Base-by-base conservation (phyloP, 2,888 invertebrate genomes). In the Orthonychiurus folsomi region DNA sequence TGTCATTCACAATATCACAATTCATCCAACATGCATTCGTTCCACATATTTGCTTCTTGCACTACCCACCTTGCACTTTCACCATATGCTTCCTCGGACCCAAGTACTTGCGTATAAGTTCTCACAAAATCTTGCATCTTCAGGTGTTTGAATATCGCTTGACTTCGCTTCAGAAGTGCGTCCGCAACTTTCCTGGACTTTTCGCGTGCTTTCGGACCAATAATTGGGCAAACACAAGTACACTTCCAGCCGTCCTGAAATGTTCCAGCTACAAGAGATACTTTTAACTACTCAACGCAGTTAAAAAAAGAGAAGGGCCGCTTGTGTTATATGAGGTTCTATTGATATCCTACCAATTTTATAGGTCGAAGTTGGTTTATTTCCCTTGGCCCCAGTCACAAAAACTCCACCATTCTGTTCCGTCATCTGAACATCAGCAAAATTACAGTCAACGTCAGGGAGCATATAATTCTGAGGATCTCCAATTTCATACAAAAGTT, bases 401-500 rank as follows among this genome's bases (percentile, higher is more conserved):
- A 68, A 66, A 21, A 80, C 79, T 21, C 73, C 73, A 57, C 74
- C 71, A 21, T 61, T 63, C 5, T 71, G 65, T 50, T 70, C 63
- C 15, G 24, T 37, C 65, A 70, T 73, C 61, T 63, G 74, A 1
- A 80, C 80, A 25, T 76, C 65, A 20, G 77, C 75, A 71, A 80
- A 79, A 71, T 80, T 80, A 72, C 79, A 79, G 2, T 76, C 74
- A 20, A 80, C 79, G 72, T 80, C 80, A 12, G 80, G 80, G 25
- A 80, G 74, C 55, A 77, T 72, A 69, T 80, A 80, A 47, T 73
- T 73, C 3, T 73, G 65, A 5, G 80, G 80, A 70, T 80, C 78
- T 21, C 76, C 79, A 25, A 80, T 77, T 70, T 80, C 80, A 73
- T 80, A 80, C 21, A 80, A 68, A 62, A 80, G 69, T 69, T 80